Evolutionary conservation across 2,113 vertebrate species (phyloP), one percentile per base, ranked within the genome.

Genomic region (Maccullochella peelii): DNA sequence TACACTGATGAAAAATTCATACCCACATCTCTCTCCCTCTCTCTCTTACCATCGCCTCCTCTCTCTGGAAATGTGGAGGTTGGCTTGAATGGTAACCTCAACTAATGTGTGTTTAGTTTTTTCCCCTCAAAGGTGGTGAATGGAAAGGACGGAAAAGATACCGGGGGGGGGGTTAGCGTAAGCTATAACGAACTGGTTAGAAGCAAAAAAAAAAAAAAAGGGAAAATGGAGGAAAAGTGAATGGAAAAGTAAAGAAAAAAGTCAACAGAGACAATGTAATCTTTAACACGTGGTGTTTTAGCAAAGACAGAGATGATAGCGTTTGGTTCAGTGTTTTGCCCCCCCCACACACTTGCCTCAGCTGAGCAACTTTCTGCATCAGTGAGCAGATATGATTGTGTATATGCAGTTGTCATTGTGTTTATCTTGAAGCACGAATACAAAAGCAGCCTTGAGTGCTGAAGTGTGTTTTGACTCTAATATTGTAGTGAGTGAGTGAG

Each of bases 1-100:
- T 73, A 65, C 25, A 44, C 71, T 77, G 79, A 90, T 92, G 79
- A 91, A 92, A 91, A 62, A 90, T 89, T 89, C 71, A 90, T 83
- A 15, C 8, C 55, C 47, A 72, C n/a, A 21, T 80, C 77, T 72
- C 75, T 70, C 42, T 36, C 66, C 73, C 54, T 15, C 80, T 59
- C 54, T 49, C 65, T 80, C 54, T n/a, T n/a, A n/a, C n/a, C 63
- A 61, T 82, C 42, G 10, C 30, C 62, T 38, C 6, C 42, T 27
- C 65, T 21, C 47, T 42, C 57, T 59, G 20, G 59, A 82, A 77
- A 70, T 21, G 33, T 0, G 10, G 44, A 78, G 55, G 52, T 6
- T 44, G 67, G 63, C 72, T 38, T 73, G 59, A 85, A 77, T 4
- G n/a, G 36, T 54, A 63, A 82, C 74, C 61, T 62, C 3, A 23